Percentiles rank a stretch among this genome's conserved stretches.
Evolutionary conservation across 2,888 invertebrate genomes (phyloP).

Genomic region (Malachius bipustulatus): DNA sequence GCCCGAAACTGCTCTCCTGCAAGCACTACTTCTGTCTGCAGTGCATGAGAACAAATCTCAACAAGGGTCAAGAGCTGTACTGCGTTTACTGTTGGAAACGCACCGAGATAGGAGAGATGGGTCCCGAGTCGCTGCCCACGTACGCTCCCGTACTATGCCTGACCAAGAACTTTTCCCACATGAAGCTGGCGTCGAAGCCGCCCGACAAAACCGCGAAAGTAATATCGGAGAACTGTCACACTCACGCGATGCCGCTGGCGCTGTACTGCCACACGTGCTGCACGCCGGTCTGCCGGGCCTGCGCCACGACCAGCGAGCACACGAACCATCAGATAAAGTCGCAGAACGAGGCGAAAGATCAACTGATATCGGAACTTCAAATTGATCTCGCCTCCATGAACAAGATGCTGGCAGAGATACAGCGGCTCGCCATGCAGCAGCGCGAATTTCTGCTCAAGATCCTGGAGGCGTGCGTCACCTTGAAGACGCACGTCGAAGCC

Average conservation of each 20-base stretch:
- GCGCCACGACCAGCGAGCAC: constrained; percentile 53
- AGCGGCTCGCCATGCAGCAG: constrained; percentile 57
- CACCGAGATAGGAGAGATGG: constrained; percentile 55
- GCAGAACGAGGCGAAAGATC: constrained; percentile 53
- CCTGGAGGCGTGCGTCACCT: constrained; percentile 58
- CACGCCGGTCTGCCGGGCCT: constrained; percentile 52
- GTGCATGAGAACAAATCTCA: constrained; percentile 56
- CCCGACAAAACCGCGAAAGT: constrained; percentile 26
- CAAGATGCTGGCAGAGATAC: constrained; percentile 56
- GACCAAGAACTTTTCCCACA: constrained; percentile 49
- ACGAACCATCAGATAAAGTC: constrained; percentile 56
- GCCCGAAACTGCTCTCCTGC: constrained; percentile 62
- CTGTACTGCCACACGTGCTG: constrained; percentile 60
- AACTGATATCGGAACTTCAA: constrained; percentile 52
- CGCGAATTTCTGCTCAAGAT: constrained; percentile 61
- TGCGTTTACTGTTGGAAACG: constrained; percentile 66
- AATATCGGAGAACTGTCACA: constrained; percentile 52
- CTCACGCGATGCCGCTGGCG: constrained; percentile 59
- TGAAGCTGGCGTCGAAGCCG: constrained; percentile 41
- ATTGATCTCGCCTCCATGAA: constrained; percentile 56
- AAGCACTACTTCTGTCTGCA: constrained; percentile 67
- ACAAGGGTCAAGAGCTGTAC: constrained; percentile 55
- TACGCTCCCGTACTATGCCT: constrained; percentile 55
- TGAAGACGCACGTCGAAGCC: constrained; percentile 64
- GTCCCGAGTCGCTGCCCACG: constrained; percentile 55